Base-by-base conservation (phyloP, 2,797 vertebrate species). In the Fratercula arctica region DNA sequence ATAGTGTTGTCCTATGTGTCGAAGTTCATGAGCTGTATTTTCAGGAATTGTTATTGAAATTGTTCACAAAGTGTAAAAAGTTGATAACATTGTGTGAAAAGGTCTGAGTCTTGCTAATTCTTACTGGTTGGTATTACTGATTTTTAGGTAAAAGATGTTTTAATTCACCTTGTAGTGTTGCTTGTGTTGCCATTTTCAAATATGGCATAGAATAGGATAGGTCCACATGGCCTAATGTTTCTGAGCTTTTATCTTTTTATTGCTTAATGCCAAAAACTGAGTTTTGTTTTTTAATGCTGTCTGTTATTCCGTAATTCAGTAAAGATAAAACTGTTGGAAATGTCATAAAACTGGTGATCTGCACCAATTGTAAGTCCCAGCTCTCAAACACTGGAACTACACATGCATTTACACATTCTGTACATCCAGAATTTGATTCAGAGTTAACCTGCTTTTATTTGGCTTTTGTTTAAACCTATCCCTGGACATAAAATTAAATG, bases 131-230 rank as follows among this genome's bases (percentile, higher is more conserved):
- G 8, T 88, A 21, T 70, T 56, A 73, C 21, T 64, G 37, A 46
- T 45, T 59, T 91, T 79, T 89, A 80, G 60, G 60, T 66, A 50
- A 70, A 92, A 90, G 11, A 56, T 63, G 4, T 74, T 91, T 75
- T 87, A 59, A 73, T 69, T 93, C 33, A 39, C 10, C 4, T 79
- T 18, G 16, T 39, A 73, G 15, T 31, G 20, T 70, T 83, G 35
- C 29, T 79, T 76, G 11, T 70, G 21, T 81, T 87, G 39, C 72
- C 6, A 24, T 96, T 90, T 75, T 93, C 90, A 96, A 57, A 81
- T 96, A 78, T 70, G 57, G 66, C 73, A 79, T 50, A 64, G 85
- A 93, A 77, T 79, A 77, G n/a, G 57, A 50, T 69, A 75, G 19
- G 25, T 63, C 57, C 33, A 7, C 33, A 5, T 73, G 41, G 73